Base-by-base conservation (phyloP, 2,888 invertebrate species). In the Stenichneumon culpator region DNA sequence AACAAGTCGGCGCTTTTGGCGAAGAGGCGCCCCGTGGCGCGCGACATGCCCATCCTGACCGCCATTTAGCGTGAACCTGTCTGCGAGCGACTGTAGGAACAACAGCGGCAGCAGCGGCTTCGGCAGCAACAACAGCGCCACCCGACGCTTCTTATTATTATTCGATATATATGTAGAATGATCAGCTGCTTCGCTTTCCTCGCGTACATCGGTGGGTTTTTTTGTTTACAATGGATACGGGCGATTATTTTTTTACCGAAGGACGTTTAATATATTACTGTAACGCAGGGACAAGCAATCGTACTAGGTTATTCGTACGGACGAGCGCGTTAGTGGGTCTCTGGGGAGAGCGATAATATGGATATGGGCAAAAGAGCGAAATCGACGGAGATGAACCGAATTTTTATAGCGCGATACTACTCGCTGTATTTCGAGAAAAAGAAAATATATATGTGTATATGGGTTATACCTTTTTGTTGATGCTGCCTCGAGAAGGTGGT, bases 51-150 rank as follows among this genome's bases (percentile, higher is more conserved):
- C 90, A 87, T 92, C 90, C 93, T 90, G 92, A 92, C 91, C 92
- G 92, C 92, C 92, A 92, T 93, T 93, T 93, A 93, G 92, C 91
- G 92, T 93, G 93, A 93, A 93, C 92, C 92, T 93, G 93, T 93
- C 92, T 89, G 87, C 81, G 80, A 78, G 78, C 69, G 81, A 86
- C 82, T 28, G 54, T 72, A 85, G 79, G 74, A 84, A 82, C 73
- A 68, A 50, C 69, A 69, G 50, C 69, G 19, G 39, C 67, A 67
- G 70, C 52, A 50, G 57, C 22, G 22, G 54, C 60, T 36, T 65
- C 81, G 70, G 85, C 82, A 79, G 75, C 82, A 82, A 79, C 85
- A 80, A 85, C 85, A 82, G 72, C 82, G 75, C 77, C 57, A 75
- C 75, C 74, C 85, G 79, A 85, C 85, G 85, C 82, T 85, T 82